A percentile compares a stretch with the other conserved stretches of the same genome.
These are phyloP conservation scores for Cephus sareptanus DNA, from an alignment of 2,888 invertebrate species.

Conservation along the genomic window DNA sequence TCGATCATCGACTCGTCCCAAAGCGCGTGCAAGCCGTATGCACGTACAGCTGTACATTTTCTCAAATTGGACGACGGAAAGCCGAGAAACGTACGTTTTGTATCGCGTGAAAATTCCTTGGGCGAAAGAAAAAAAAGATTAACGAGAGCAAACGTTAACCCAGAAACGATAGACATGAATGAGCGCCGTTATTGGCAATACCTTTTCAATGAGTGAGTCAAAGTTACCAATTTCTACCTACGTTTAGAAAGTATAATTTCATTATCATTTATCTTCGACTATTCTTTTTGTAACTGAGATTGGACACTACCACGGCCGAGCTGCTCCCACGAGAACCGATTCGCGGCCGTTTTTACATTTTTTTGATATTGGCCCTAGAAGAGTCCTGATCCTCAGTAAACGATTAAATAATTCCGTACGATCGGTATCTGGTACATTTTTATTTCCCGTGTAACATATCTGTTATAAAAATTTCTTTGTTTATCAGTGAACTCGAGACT, in stretches of 20 bases:
- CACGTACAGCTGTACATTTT: background rate
- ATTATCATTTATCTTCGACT: slow-evolving; percentile 62
- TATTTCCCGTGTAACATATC: background rate
- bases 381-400: background rate
- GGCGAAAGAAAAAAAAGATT: background rate
- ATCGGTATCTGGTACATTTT: background rate
- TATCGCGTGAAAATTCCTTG: background rate
- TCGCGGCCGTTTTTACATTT: slow-evolving; percentile 24
- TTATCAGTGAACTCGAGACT: background rate
- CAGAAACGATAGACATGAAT: slow-evolving; percentile 57
- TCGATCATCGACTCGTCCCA: background rate
- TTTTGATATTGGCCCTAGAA: background rate
- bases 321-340: slow-evolving; percentile 33
- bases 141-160: slow-evolving; percentile 41
- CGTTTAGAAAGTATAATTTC: slow-evolving; percentile 60
- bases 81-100: background rate
- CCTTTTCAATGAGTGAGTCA: slow-evolving; percentile 64
- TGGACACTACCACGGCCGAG: slow-evolving; percentile 53
- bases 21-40: background rate
- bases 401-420: background rate
- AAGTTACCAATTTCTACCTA: slow-evolving; percentile 65
- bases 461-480: background rate
- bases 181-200: slow-evolving; percentile 41
- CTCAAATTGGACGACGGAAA: background rate
- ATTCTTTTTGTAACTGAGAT: slow-evolving; percentile 64